Percentiles rank a stretch among this genome's conserved stretches.
phyloP scores from a whole-genome alignment of 1,140 invertebrate species.

The Bombus polaris region DNA sequence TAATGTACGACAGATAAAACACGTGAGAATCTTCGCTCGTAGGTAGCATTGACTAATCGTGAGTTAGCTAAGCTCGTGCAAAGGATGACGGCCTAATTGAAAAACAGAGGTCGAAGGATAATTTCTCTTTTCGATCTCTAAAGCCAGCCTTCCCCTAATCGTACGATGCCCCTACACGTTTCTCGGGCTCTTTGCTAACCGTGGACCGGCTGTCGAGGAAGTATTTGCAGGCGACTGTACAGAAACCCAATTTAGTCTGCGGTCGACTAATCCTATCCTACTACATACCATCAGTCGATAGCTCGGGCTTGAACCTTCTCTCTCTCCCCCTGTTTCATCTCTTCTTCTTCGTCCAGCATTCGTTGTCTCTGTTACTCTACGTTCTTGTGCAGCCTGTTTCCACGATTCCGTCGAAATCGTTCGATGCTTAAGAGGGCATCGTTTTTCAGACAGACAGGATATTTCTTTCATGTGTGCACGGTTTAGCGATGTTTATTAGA shows the following conservation, averaged over 20 bases:
- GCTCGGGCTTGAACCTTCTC: constrained; percentile 75
- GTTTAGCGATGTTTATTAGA: too few relatives aligned
- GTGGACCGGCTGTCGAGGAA: constrained; percentile 71
- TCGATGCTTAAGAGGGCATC: background rate
- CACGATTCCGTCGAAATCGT: constrained; percentile 56
- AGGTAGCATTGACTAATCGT: background rate
- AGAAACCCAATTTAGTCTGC: constrained; percentile 81
- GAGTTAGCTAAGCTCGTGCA: constrained; percentile 26
- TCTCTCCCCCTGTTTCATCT: constrained; percentile 59
- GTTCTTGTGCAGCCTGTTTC: constrained; percentile 44
- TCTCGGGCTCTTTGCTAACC: background rate
- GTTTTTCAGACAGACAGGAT: background rate
- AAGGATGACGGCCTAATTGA: constrained; percentile 58
- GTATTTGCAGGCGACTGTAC: constrained; percentile 79
- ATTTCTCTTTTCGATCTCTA: constrained; percentile 56
- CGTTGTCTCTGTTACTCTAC: constrained; percentile 48
- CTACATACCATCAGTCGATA: constrained; percentile 81
- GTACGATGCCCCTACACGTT: constrained; percentile 5
- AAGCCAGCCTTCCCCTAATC: background rate
- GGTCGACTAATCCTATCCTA: constrained; percentile 81
- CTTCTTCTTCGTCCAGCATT: constrained; percentile 60
- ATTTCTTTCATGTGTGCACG: background rate
- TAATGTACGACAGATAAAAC: background rate
- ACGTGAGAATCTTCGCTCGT: background rate
- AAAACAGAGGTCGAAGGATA: constrained; percentile 62